Percentiles rank a stretch among this genome's conserved stretches.
Evolutionary conservation across 2,888 invertebrate genomes (phyloP).

Genomic region (Rhabditophanes sp.): DNA sequence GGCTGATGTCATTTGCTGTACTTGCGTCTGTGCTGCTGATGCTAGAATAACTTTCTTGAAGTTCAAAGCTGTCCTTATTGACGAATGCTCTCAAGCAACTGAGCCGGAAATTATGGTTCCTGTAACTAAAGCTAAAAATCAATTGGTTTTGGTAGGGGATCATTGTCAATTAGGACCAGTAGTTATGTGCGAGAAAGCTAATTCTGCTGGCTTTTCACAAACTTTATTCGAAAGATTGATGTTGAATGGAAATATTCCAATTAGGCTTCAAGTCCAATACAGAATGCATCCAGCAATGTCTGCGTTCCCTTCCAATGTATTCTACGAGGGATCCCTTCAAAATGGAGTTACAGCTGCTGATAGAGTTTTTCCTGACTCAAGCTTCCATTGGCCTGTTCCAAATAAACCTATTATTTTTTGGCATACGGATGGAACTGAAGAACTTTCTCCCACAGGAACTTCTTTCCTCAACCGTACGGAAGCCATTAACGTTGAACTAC

Average conservation of each 20-base stretch:
- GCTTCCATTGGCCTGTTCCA: constrained; percentile 90
- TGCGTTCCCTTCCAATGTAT: constrained; percentile 94
- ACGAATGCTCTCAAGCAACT: constrained; percentile 50
- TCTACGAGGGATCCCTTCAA: constrained; percentile 94
- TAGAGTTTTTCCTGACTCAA: constrained; percentile 67
- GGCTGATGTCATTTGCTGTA: constrained; percentile 96
- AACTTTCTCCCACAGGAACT: constrained; percentile 93
- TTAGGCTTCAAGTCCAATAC: constrained; percentile 71
- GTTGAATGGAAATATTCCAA: constrained; percentile 85
- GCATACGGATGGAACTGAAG: constrained; percentile 84
- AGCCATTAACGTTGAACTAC: constrained; percentile 92
- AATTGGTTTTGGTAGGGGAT: constrained; percentile 90
- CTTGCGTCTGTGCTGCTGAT: constrained; percentile 96
- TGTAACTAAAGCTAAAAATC: constrained; percentile 86
- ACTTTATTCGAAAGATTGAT: constrained; percentile 91
- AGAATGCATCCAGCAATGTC: constrained; percentile 97
- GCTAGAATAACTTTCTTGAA: constrained; percentile 76
- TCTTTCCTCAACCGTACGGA: constrained; percentile 95
- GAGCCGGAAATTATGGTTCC: constrained; percentile 61
- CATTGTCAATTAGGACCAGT: constrained; percentile 97
- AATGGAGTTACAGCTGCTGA: constrained; percentile 94
- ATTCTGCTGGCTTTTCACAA: constrained; percentile 84
- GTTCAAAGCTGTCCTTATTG: constrained; percentile 37
- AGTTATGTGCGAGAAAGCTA: constrained; percentile 73
- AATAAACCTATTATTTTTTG: constrained; percentile 98